A percentile compares a stretch with the other conserved stretches of the same genome.
Conservation (phyloP, 2,797 vertebrate genomes). For the Phalanger gymnotis region DNA sequence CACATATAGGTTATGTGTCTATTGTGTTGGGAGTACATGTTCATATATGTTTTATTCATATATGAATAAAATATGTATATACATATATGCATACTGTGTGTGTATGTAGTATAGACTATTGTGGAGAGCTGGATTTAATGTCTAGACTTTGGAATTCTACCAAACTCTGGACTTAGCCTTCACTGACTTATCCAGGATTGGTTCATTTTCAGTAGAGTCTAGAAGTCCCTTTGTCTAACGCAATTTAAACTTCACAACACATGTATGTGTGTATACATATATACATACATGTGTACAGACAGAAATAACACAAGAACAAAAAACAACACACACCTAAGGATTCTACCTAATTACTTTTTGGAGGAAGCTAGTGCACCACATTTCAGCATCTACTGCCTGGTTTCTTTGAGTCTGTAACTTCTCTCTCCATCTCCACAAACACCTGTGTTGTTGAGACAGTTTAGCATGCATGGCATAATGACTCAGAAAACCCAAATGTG, state of each 20-base stretch:
- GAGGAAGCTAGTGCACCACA: conserved; percentile 34
- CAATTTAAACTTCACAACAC: neutral
- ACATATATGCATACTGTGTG: neutral
- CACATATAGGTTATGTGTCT: neutral
- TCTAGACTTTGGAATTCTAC: neutral
- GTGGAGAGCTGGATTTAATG: neutral
- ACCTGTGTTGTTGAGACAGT: neutral
- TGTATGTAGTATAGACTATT: neutral
- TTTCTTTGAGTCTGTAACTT: neutral
- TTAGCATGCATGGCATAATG: neutral
- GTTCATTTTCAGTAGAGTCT: neutral
- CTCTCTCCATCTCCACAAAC: conserved; percentile 24
- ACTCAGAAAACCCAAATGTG: conserved; percentile 19
- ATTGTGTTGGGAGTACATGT: neutral
- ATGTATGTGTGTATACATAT: neutral
- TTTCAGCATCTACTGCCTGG: conserved; percentile 18
- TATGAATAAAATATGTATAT: neutral
- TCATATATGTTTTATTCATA: neutral
- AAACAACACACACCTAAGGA: neutral
- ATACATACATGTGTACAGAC: neutral
- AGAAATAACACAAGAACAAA: neutral
- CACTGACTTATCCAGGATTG: neutral
- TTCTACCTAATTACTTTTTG: conserved; percentile 10
- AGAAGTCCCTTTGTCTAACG: neutral
- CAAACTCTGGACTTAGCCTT: neutral